Evolutionary conservation across 1,140 invertebrate genomes (phyloP), one percentile per base, ranked within the genome.

Genomic region (Acromyrmex charruanus): DNA sequence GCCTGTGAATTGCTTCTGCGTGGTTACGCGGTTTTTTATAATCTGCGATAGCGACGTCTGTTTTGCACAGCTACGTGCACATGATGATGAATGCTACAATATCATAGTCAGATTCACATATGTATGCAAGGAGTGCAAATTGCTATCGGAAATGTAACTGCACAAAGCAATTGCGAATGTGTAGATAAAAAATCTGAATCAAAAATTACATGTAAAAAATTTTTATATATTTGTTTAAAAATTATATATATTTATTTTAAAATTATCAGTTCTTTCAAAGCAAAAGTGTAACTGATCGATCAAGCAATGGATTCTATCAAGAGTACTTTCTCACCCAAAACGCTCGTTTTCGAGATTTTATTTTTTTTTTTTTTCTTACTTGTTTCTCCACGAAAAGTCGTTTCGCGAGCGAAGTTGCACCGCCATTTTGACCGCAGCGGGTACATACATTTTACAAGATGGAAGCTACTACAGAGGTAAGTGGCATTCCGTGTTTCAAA

Each of bases 401-500:
- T 72, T 71, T 39, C 25, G 68, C 68, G 39, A 68, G n/a, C 39
- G 80, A 58, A 61, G 66, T 49, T 72, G 80, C 80, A 21, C 44
- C 58, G 68, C 80, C 55, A 61, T 49, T 74, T 74, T 66, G 80
- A 74, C 68, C 68, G 55, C 80, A 82, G 80, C 80, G 25, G 18
- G 68, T 82, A 82, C 80, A 82, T 82, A 82, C 68, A 82, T 82
- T 82, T 82, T 82, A 72, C 53, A 74, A 74, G 80, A 82, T 82
- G 68, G 68, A 74, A 82, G 68, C 39, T 82, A 69, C 35, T 65
- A 75, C 75, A 44, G 65, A 28, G 25, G 77, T 71, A 75, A 87
- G 84, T 79, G 75, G 68, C 55, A 58, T 85, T 80, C 72, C 77
- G 35, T 84, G 85, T 71, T 84, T 65, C 18, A 77, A 79, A 85